These are phyloP conservation scores for Microtus ochrogaster DNA, from an alignment of 2,113 vertebrate genomes.

Conservation along the genomic window DNA sequence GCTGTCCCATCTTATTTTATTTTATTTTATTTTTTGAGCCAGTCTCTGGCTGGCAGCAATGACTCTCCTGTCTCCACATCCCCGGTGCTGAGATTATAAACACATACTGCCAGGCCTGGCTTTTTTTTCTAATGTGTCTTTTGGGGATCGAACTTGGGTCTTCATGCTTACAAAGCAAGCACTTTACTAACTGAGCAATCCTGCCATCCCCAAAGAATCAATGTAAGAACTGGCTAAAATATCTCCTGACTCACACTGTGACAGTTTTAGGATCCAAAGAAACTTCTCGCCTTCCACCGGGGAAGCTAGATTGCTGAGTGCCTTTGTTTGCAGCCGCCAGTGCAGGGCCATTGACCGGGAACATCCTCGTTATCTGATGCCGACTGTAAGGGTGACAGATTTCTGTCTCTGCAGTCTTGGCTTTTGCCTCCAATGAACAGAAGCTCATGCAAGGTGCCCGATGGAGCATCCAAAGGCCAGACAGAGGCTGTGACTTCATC, in stretches of 20 bases:
- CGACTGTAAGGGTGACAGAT: constrained; percentile 32
- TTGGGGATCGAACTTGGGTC: neutral
- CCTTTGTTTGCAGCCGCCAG: neutral
- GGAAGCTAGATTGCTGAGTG: neutral
- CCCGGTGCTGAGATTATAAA: neutral
- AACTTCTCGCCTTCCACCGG: neutral
- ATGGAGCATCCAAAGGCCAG: constrained; percentile 6
- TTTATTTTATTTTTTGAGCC: neutral
- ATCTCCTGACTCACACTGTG: neutral
- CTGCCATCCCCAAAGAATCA: neutral
- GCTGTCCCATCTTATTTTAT: neutral
- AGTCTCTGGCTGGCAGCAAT: neutral
- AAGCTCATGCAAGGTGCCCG: constrained; percentile 22
- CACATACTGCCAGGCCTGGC: neutral
- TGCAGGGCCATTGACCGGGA: neutral
- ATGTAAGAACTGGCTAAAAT: neutral
- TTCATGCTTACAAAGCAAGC: neutral
- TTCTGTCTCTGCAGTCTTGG: constrained; percentile 22
- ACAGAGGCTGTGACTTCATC: constrained; percentile 50
- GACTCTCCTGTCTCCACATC: neutral
- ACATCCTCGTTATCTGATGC: neutral
- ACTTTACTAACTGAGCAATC: neutral
- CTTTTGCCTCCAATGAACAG: constrained; percentile 52
- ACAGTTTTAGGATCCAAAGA: neutral
- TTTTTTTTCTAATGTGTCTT: neutral